Percentiles rank a stretch among this genome's conserved stretches.
Evolutionary conservation across 1,140 invertebrate genomes (phyloP).

Genomic region (Gryllus bimaculatus): DNA sequence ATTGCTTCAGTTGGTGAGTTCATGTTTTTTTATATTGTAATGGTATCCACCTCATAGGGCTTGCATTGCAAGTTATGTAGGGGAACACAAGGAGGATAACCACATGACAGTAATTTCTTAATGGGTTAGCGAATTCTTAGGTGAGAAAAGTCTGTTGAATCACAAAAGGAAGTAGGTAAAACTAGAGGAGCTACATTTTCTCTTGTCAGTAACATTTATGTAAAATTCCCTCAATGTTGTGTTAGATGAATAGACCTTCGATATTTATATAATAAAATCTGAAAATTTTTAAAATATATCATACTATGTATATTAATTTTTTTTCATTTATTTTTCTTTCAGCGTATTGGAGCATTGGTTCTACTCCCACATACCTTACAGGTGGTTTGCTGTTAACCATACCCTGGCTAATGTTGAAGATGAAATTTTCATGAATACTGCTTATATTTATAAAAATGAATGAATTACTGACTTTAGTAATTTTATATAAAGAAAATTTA

Average conservation of each 20-base stretch:
- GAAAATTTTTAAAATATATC: not conserved
- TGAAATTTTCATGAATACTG: slow-evolving; percentile 21
- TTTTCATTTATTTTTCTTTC: slow-evolving; percentile 32
- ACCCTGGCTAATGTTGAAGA: slow-evolving; percentile 51
- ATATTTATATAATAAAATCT: not conserved
- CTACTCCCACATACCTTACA: slow-evolving; percentile 59
- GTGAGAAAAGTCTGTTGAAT: slow-evolving; percentile 4
- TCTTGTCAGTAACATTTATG: not conserved
- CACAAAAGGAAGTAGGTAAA: slow-evolving; percentile 12
- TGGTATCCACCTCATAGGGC: not conserved
- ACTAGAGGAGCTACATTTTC: not conserved
- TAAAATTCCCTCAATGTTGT: not conserved
- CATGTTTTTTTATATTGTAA: slow-evolving; percentile 14
- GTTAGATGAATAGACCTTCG: not conserved
- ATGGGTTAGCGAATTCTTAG: not conserved
- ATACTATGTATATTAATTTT: not conserved
- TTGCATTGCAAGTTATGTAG: slow-evolving; percentile 9
- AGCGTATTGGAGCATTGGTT: slow-evolving; percentile 77
- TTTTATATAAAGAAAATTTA: not conserved
- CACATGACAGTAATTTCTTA: not conserved
- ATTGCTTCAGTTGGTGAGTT: slow-evolving; percentile 63
- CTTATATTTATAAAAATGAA: not conserved
- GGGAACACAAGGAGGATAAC: not conserved
- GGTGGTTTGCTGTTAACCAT: slow-evolving; percentile 56
- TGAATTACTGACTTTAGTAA: not conserved